Conservation (phyloP, 2,113 vertebrate species). For the Nematolebias whitei region DNA sequence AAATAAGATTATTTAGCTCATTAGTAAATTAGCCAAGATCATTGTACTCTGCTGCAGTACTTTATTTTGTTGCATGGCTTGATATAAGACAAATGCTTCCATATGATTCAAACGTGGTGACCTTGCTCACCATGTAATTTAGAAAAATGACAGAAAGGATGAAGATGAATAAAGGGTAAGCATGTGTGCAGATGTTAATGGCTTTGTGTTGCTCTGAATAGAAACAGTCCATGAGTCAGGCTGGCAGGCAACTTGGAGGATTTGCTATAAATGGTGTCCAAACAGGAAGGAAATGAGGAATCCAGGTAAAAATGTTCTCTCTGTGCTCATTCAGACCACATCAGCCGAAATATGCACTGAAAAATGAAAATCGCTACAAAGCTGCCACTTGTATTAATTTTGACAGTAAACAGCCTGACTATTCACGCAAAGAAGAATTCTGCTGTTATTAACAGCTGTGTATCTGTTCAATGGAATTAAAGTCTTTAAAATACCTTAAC, state of each 20-base stretch:
- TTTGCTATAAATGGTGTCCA: slow-evolving; percentile 32
- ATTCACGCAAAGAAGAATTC: no score
- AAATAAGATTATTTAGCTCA: neutral
- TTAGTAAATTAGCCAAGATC: neutral
- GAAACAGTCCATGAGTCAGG: slow-evolving; percentile 11
- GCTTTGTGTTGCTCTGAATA: slow-evolving; percentile 14
- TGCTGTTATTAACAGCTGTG: no score
- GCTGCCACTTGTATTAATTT: no score
- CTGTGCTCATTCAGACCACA: slow-evolving; percentile 18
- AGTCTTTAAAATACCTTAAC: no score
- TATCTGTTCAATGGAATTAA: no score
- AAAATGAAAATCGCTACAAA: neutral
- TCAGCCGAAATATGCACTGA: slow-evolving; percentile 12
- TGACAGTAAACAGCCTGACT: no score
- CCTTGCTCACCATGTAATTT: slow-evolving; percentile 14
- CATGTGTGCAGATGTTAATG: slow-evolving; percentile 13
- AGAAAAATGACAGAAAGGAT: slow-evolving; percentile 19
- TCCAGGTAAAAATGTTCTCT: slow-evolving; percentile 39
- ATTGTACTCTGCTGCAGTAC: neutral
- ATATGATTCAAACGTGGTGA: slow-evolving; percentile 4
- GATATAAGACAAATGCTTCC: neutral
- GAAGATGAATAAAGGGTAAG: neutral
- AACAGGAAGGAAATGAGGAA: slow-evolving; percentile 42
- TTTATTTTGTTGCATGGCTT: no score
- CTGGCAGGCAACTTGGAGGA: slow-evolving; percentile 14